Base-by-base conservation (phyloP, 2,113 vertebrate species). In the Perca schrenkii region DNA sequence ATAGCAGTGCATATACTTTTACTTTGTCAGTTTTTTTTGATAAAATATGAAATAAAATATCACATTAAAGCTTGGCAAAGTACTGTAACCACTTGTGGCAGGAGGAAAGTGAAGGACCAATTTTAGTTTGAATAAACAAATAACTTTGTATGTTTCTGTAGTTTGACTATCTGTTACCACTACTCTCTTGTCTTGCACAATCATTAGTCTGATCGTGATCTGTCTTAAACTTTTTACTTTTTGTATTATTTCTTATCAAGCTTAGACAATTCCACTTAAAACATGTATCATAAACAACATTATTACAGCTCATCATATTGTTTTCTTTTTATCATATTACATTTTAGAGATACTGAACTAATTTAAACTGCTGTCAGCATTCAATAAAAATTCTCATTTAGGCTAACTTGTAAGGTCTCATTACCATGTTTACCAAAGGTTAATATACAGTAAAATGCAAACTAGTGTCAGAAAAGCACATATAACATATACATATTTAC, bases 1-100 rank as follows among this genome's bases (percentile, higher is more conserved):
- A 64, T 71, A 54, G 13, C 56, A 61, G 34, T 40, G 36, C 60
- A 36, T 67, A n/a, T 25, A 21, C 7, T 76, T 70, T 73, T 25
- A 25, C 49, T 50, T 65, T 34, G 60, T 47, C 14, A 17, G 56
- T 67, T 83, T 28, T 76, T 3, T 67, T 25, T 11, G 15, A 34
- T 54, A 53, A 50, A 36, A 72, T 58, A 7, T 4, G 13, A 43
- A 8, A 22, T 16, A 15, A 4, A 36, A 54, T 10, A 60, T 6
- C 1, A 50, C 0, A 43, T 34, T 8, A 22, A 71, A 66, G 19
- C 34, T 64, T 15, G 12, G 4, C 1, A 71, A 52, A 1, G 1
- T 11, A 16, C 7, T 69, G 0, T 22, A 46, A 25, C 25, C 5
- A 6, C n/a, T 13, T 2, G 43, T 47, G 31, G 6, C 22, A 28